Base-by-base conservation (phyloP, 2,797 vertebrate species). In the Taeniopygia guttata region DNA sequence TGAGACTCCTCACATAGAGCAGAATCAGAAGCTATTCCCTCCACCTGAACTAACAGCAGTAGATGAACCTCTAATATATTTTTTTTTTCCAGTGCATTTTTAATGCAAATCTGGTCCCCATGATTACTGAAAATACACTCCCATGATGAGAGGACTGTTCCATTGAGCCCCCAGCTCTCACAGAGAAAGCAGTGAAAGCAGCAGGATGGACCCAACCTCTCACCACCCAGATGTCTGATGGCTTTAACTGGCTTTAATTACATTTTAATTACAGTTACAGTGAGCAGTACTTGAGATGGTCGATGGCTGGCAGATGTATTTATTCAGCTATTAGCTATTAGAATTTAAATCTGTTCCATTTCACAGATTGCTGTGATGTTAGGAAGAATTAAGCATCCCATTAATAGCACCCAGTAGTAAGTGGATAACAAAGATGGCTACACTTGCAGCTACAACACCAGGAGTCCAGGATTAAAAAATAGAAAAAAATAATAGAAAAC, bases 291-390 rank as follows among this genome's bases (percentile, higher is more conserved):
- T 4, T 42, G 68, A 66, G 89, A 32, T 30, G 30, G 34, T 67
- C 74, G 23, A 3, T 1, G 10, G 55, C 36, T 32, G 52, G 59
- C 77, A 90, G 66, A 84, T 60, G 15, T 72, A n/a, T 80, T 90
- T 90, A 74, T 87, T 77, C 78, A 67, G 78, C 81, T 84, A 67
- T 84, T 90, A 91, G 87, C 63, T 92, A 63, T 46, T 64, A 87
- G 72, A 72, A 83, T 82, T 80, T 62, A 74, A 77, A 95, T 59
- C 66, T 69, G 52, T 70, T 87, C 66, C 67, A 11, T 55, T 68
- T 54, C 75, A 43, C 38, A 76, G 87, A 55, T 42, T 64, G 74
- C 86, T 80, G 60, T n/a, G 63, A 54, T 25, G 22, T 46, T 70
- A 68, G 58, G 64, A 54, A 69, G 66, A 88, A 52, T 83, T 54